phyloP scores from a whole-genome alignment of 2,113 vertebrate species.

The Datnioides undecimradiatus region DNA sequence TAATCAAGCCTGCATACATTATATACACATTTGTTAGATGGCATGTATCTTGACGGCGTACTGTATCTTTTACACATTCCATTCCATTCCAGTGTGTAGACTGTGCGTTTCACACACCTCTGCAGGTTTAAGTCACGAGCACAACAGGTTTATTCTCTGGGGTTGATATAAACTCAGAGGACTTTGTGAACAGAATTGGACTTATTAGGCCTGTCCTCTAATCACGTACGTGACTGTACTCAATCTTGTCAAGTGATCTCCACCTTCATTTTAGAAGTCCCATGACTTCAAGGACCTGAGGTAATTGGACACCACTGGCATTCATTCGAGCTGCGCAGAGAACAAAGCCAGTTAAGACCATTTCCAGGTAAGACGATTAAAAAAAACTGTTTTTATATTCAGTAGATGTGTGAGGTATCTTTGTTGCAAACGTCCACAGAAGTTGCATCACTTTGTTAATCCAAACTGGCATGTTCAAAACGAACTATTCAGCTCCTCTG shows the following conservation, averaged over 20 bases:
- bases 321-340: constrained; percentile 4
- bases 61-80: not conserved
- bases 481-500: not conserved
- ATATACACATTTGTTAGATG: no score
- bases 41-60: not conserved
- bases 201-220: not conserved
- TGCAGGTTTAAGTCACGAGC: not conserved
- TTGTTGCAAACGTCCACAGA: constrained; percentile 6
- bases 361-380: constrained; percentile 25
- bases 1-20: no score
- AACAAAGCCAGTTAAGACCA: constrained; percentile 45
- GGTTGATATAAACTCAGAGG: not conserved
- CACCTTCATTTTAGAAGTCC: not conserved
- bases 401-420: not conserved
- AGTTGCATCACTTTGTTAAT: not conserved
- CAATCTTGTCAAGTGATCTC: not conserved
- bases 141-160: not conserved
- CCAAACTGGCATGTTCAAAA: not conserved
- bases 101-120: not conserved
- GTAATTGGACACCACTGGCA: constrained; percentile 21
- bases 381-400: not conserved
- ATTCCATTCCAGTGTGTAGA: not conserved
- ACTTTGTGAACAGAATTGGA: not conserved
- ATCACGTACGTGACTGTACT: not conserved
- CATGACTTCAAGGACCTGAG: not conserved